Conservation (phyloP, 2,888 invertebrate genomes). For the Lasius platythorax region DNA sequence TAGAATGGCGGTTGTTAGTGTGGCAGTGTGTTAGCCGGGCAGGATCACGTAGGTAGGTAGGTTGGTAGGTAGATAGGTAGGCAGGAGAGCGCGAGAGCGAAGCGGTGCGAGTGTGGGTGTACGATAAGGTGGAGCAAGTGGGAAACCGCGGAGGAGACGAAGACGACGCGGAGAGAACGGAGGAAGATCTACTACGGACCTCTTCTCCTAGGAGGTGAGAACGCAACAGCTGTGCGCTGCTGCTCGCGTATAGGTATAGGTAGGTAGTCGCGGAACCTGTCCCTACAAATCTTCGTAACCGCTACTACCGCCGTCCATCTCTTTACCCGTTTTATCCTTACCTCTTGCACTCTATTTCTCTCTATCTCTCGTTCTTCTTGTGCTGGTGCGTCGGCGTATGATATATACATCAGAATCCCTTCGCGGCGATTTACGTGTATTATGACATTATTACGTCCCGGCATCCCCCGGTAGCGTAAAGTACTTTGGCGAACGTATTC, state of each 20-base stretch:
- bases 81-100: constrained; percentile 17
- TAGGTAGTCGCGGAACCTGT: constrained; percentile 78
- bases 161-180: constrained; percentile 48
- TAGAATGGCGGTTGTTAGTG: constrained; percentile 78
- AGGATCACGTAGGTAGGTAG: constrained; percentile 78
- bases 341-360: constrained; percentile 4
- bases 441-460: constrained; percentile 46
- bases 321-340: constrained; percentile 13
- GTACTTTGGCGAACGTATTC: background rate
- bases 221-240: constrained; percentile 69
- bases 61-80: constrained; percentile 64
- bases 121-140: constrained; percentile 54
- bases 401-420: constrained; percentile 40
- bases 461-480: background rate
- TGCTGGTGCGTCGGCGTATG: background rate
- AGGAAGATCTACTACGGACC: constrained; percentile 71
- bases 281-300: constrained; percentile 81
- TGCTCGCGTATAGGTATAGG: constrained; percentile 50
- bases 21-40: constrained; percentile 82
- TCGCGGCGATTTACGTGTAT: constrained; percentile 49
- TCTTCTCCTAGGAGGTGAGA: constrained; percentile 63
- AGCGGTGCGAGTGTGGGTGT: constrained; percentile 71
- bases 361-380: background rate
- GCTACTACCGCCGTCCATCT: constrained; percentile 63
- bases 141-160: constrained; percentile 48